A percentile compares a stretch with the other conserved stretches of the same genome.
Evolutionary conservation across 23 tunicate genomes (phyloP).

Genomic region (Aplidium turbinatum): DNA sequence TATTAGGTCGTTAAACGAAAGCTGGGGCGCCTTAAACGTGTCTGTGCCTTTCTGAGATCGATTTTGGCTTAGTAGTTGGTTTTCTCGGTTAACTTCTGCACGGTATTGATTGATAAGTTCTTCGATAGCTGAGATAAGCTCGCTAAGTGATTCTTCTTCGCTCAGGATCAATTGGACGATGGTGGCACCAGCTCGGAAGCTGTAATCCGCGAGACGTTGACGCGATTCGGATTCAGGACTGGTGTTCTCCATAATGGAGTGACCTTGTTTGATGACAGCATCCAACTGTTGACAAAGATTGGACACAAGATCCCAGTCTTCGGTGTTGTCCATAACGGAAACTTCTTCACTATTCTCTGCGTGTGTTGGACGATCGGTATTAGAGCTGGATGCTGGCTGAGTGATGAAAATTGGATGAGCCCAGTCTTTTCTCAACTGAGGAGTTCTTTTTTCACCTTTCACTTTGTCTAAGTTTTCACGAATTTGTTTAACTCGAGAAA

Average conservation of each 20-base stretch:
- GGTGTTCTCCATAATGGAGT: background rate
- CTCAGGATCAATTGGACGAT: slow-evolving; percentile 54
- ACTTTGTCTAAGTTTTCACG: slow-evolving; percentile 18
- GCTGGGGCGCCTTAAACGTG: background rate
- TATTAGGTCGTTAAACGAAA: slow-evolving; percentile 16
- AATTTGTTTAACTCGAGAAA: background rate
- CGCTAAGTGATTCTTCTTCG: slow-evolving; percentile 27
- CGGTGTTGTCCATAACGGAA: slow-evolving; percentile 10
- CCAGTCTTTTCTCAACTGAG: no score
- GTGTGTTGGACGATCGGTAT: background rate
- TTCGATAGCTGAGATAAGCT: slow-evolving; percentile 36
- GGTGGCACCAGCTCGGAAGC: slow-evolving; percentile 41
- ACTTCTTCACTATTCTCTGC: slow-evolving; percentile 1
- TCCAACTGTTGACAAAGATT: slow-evolving; percentile 47
- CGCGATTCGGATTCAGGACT: background rate
- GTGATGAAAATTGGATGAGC: no score
- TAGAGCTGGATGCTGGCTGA: background rate
- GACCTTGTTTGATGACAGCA: slow-evolving; percentile 18
- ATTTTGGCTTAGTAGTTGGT: no score
- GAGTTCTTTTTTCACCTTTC: no score
- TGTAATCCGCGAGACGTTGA: slow-evolving; percentile 29
- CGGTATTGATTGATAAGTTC: slow-evolving; percentile 15
- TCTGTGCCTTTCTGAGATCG: background rate
- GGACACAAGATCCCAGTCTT: slow-evolving; percentile 58
- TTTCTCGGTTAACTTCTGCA: background rate